These are phyloP conservation scores for Pipistrellus pygmaeus DNA, from an alignment of 2,797 vertebrate species.

Conservation along the genomic window DNA sequence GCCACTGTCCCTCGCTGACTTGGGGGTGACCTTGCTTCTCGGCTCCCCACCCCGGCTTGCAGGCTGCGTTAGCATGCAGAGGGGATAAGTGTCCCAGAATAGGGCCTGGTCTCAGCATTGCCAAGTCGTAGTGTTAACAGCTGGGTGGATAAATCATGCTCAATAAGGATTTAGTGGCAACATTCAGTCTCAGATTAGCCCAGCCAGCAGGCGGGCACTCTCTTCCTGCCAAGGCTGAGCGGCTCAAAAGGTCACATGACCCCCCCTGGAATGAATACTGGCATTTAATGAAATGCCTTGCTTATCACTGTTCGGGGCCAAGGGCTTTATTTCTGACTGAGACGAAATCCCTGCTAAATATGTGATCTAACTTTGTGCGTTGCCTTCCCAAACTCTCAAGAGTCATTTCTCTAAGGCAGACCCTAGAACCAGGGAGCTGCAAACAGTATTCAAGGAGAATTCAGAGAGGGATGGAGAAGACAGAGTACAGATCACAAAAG, in stretches of 20 bases:
- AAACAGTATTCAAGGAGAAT: neutral
- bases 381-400: slow-evolving; percentile 23
- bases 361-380: slow-evolving; percentile 35
- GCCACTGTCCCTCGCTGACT: neutral
- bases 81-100: slow-evolving; percentile 51
- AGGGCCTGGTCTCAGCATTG: slow-evolving; percentile 16
- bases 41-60: neutral
- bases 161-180: slow-evolving; percentile 73
- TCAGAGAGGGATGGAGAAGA: neutral
- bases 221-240: slow-evolving; percentile 70
- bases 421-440: neutral
- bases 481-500: neutral
- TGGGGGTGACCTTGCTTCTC: neutral
- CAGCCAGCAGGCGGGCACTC: slow-evolving; percentile 62
- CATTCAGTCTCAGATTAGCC: slow-evolving; percentile 66
- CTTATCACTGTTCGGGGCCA: slow-evolving; percentile 74
- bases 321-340: slow-evolving; percentile 77
- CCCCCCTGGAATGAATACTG: slow-evolving; percentile 74
- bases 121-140: slow-evolving; percentile 71
- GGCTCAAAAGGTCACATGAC: slow-evolving; percentile 72
- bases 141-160: slow-evolving; percentile 62
- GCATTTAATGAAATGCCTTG: slow-evolving; percentile 82
- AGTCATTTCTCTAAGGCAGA: neutral
- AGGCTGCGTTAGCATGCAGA: slow-evolving; percentile 50
- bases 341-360: slow-evolving; percentile 74